A percentile compares a stretch with the other conserved stretches of the same genome.
phyloP scores from a whole-genome alignment of 2,888 invertebrate genomes.

The Biston betularia region DNA sequence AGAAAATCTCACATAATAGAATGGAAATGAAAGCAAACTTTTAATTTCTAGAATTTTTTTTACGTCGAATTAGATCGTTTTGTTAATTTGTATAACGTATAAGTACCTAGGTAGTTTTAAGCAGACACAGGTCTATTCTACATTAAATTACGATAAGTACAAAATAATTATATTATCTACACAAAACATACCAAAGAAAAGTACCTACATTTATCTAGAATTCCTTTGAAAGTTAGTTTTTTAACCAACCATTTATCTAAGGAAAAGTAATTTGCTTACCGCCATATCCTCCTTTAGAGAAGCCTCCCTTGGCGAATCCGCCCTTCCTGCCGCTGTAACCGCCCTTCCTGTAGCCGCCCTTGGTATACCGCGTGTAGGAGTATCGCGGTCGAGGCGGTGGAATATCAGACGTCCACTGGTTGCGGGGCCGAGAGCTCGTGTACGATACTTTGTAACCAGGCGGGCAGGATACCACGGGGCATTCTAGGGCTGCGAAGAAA shows the following conservation, averaged over 20 bases:
- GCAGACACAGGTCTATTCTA: too few relatives aligned
- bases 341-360: slow-evolving; percentile 64
- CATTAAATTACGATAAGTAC: too few relatives aligned
- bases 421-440: slow-evolving; percentile 69
- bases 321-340: slow-evolving; percentile 50
- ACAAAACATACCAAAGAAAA: too few relatives aligned
- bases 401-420: slow-evolving; percentile 88
- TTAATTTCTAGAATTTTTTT: too few relatives aligned
- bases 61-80: too few relatives aligned
- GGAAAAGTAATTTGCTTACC: slow-evolving; percentile 42
- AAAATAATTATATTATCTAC: too few relatives aligned
- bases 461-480: slow-evolving; percentile 87
- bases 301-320: slow-evolving; percentile 61
- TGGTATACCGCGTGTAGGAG: slow-evolving; percentile 72
- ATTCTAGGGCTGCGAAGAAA: slow-evolving; percentile 66
- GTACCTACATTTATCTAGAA: too few relatives aligned
- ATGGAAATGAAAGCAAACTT: too few relatives aligned
- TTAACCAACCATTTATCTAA: not conserved
- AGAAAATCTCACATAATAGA: too few relatives aligned
- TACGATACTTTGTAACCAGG: slow-evolving; percentile 85
- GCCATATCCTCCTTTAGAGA: slow-evolving; percentile 53
- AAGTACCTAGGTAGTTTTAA: too few relatives aligned
- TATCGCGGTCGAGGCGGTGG: slow-evolving; percentile 71
- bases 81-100: too few relatives aligned
- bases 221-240: too few relatives aligned